Conservation (phyloP, 2,113 vertebrate genomes). For the Aphyosemion australe region DNA sequence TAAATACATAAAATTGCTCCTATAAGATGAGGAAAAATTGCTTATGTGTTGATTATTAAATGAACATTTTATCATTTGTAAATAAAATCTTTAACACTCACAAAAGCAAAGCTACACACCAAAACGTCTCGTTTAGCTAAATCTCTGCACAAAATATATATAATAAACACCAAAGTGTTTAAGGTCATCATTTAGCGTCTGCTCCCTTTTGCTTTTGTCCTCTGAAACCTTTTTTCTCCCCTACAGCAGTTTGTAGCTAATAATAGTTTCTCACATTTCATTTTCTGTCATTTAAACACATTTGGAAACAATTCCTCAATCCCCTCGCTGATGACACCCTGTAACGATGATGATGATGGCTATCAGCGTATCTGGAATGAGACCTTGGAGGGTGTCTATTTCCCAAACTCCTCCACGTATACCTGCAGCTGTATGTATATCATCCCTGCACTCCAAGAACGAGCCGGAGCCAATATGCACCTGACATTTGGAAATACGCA, state of each 20-base stretch:
- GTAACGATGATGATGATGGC: conserved; percentile 70
- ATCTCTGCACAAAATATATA: conserved; percentile 42
- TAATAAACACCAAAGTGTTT: conserved; percentile 61
- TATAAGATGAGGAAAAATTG: too few species aligned
- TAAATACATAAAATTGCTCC: too few species aligned
- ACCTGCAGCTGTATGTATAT: conserved; percentile 80
- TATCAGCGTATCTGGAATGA: conserved; percentile 71
- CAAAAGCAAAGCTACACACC: not conserved
- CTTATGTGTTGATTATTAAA: not conserved
- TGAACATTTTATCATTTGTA: too few species aligned
- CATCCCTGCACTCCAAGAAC: conserved; percentile 66
- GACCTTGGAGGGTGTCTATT: conserved; percentile 67
- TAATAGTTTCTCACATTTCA: conserved; percentile 68
- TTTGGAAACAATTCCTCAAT: conserved; percentile 76
- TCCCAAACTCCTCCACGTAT: conserved; percentile 58
- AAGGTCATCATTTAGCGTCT: conserved; percentile 63
- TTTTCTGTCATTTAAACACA: conserved; percentile 73
- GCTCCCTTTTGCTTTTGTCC: conserved; percentile 53
- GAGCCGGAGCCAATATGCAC: conserved; percentile 71
- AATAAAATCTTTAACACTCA: not conserved
- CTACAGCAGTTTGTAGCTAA: conserved; percentile 37
- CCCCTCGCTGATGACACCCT: conserved; percentile 67
- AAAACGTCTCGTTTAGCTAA: conserved; percentile 22
- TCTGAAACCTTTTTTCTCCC: conserved; percentile 36
- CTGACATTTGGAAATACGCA: conserved; percentile 67